Evolutionary conservation across 2,113 vertebrate genomes (phyloP).

Genomic region (Crocuta crocuta): DNA sequence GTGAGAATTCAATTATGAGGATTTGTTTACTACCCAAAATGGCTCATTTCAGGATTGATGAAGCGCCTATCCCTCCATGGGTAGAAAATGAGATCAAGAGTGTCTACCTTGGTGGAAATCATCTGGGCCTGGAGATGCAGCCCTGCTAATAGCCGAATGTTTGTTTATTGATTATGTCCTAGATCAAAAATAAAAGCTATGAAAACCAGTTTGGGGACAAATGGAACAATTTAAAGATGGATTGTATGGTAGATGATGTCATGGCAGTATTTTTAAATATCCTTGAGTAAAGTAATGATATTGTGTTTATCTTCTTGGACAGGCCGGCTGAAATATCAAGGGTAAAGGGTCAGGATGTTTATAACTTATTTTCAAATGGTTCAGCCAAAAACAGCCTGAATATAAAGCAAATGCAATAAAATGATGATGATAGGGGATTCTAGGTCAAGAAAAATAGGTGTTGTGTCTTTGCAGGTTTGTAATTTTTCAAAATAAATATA

Average conservation of each 20-base stretch:
- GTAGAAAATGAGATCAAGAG: background rate
- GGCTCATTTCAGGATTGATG: background rate
- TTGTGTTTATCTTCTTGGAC: background rate
- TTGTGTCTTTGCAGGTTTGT: background rate
- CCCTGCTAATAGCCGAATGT: background rate
- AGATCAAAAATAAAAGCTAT: slow-evolving; percentile 7
- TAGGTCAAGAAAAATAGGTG: background rate
- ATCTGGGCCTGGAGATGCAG: background rate
- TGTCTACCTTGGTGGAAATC: background rate
- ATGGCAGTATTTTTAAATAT: background rate
- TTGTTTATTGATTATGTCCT: background rate
- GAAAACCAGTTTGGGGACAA: background rate
- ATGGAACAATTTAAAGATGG: background rate
- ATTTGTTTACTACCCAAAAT: slow-evolving; percentile 50
- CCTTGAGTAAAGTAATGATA: background rate
- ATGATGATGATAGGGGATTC: background rate
- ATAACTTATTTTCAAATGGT: slow-evolving; percentile 6
- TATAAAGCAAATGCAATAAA: background rate
- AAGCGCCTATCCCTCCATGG: fast-evolving
- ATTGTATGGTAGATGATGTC: background rate
- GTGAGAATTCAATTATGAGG: slow-evolving; percentile 42
- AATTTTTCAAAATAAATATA: slow-evolving; percentile 34
- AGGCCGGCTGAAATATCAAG: background rate
- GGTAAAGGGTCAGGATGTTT: background rate
- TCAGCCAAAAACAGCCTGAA: background rate